Conservation (phyloP, 1,140 invertebrate species). For the Stratiolaelaps scimitus region DNA sequence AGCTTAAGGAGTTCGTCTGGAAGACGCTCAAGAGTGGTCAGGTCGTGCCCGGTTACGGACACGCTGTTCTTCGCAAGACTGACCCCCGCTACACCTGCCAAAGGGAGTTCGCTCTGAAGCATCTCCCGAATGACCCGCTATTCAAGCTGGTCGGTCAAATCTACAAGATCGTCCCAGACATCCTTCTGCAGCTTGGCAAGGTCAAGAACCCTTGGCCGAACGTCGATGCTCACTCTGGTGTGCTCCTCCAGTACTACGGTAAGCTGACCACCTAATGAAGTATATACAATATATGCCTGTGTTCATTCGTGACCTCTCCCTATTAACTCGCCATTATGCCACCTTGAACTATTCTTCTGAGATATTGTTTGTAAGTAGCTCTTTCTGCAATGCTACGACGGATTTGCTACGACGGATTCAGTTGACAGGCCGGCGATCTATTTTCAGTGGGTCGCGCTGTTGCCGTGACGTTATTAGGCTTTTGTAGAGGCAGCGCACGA, state of each 20-base stretch:
- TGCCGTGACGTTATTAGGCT: no score
- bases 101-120: constrained; percentile 49
- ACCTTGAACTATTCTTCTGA: no score
- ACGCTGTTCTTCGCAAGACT: constrained; percentile 51
- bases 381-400: no score
- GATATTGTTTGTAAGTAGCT: no score
- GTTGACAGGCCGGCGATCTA: neutral
- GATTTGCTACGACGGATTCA: neutral
- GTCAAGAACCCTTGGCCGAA: constrained; percentile 54
- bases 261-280: constrained; percentile 31
- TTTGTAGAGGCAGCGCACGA: no score
- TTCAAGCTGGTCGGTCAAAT: constrained; percentile 46
- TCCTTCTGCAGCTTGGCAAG: constrained; percentile 49
- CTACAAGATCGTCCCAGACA: constrained; percentile 49
- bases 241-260: constrained; percentile 45
- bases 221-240: constrained; percentile 52
- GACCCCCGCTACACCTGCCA: constrained; percentile 51
- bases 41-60: constrained; percentile 52
- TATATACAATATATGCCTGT: neutral
- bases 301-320: neutral
- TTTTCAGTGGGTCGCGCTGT: neutral
- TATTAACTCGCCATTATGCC: no score
- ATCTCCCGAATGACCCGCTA: constrained; percentile 48
- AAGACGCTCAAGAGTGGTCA: constrained; percentile 50
- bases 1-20: constrained; percentile 49